Base-by-base conservation (phyloP, 1,140 invertebrate species). In the Heliconius melpomene region DNA sequence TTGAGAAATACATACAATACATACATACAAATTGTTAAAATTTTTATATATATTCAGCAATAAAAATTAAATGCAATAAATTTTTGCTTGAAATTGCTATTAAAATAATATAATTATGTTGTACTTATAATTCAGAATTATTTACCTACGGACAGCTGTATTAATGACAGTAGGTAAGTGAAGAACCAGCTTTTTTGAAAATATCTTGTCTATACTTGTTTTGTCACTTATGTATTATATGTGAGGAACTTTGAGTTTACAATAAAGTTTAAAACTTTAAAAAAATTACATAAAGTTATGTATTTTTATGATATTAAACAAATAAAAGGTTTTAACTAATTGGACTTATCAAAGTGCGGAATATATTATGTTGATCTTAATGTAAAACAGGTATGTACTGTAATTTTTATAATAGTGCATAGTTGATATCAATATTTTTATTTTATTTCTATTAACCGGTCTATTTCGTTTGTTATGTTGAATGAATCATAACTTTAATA, bases 131-230 rank as follows among this genome's bases (percentile, higher is more conserved):
- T 20, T 52, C 18, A 20, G 50, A 52, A 60, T 60, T 46, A 46
- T 46, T 60, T 11, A 23, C 3, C 5, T 66, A 75, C 36, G 18
- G 54, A 75, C 74, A 75, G 74, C 74, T 75, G 74, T 75, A 38
- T 40, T 60, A 16, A 38, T 75, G 74, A 75, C 74, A 75, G 20
- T 75, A 60, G 23, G 0, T 60, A 52, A 52, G 23, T 60, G 54
- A 66, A 66, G 20, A 66, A 23, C 29, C 20, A 73, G 70, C 77
- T 40, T 52, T 78, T 18, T 36, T 66, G 26, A 66, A 66, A 66
- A 66, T 57, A 40, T 78, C 77, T 78, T 78, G 75, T 77, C 75
- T 77, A 77, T 77, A 77, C 75, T 46, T 77, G 75, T 77, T 77
- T 77, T 77, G 23, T 77, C 57, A 72, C n/a, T 72, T 72, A 36